Base-by-base conservation (phyloP, 2,888 invertebrate species). In the Melipona beecheii region DNA sequence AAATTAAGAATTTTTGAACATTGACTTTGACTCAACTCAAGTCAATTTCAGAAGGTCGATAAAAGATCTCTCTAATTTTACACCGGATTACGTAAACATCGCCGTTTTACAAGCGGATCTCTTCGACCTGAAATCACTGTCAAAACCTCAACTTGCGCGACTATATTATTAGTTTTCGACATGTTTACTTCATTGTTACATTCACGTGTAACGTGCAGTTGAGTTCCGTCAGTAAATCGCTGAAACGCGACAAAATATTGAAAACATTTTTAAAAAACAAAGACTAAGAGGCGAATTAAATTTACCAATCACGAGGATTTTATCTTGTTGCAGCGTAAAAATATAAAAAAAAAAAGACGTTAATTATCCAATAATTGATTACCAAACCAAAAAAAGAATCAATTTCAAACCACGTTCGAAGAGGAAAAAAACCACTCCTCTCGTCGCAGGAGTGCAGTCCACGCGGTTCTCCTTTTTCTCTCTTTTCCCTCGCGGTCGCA, bases 41-140 rank as follows among this genome's bases (percentile, higher is more conserved):
- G 24, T 17, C 24, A 52, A 54, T 65, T 65, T 74, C 36, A 36
- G 74, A 2, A 36, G 36, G 2, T 15, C 4, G 36, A 65, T 75
- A 75, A 49, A 56, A 75, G n/a, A 11, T 65, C 75, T 24, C 50
- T 76, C 76, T 80, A 70, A 80, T 70, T 70, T 70, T 52, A 54
- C 62, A 17, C 17, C 13, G n/a, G 65, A 52, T 64, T 54, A 74
- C 64, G 54, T 65, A 65, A 62, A 78, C 69, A 69, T 81, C 54
- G 62, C 52, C 49, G 21, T 49, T 4, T 5, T 54, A 49, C 72
- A 27, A n/a, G 31, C 36, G 69, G 70, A 80, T 75, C 75, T 81
- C 74, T 75, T 65, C 60, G 27, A 64, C 52, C 71, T 71, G 52
- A 75, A 80, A 60, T 83, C 82, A 80, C 71, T 83, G 60, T 66